Base-by-base conservation (phyloP, 2,888 invertebrate species). In the Rotaria macrura region DNA sequence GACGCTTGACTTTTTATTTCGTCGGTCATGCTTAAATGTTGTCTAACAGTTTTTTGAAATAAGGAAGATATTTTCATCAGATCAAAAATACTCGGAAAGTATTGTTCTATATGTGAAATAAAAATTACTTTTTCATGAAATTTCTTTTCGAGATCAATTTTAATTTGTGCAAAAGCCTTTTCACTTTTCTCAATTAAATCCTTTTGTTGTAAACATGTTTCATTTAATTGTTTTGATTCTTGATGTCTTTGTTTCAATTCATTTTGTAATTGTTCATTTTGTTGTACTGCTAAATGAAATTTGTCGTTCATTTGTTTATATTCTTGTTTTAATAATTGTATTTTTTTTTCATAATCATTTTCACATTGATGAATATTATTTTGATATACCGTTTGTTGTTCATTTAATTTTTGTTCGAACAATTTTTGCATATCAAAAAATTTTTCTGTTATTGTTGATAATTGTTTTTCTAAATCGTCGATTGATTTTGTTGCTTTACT, bases 371-470 rank as follows among this genome's bases (percentile, higher is more conserved):
- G 43, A 43, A 79, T 25, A 43, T 79, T 79, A 25, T n/a, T 43
- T 79, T 79, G 79, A 79, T 79, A 79, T 10, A n/a, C 43, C 43
- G 4, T n/a, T 79, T 79, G 79, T 79, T 79, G 79, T 43, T 79
- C 79, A 25, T 23, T 43, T 43, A 43, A 20, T 79, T 79, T 79
- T 43, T 79, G 79, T 40, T 79, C 79, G n/a, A 79, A 79, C 43
- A 79, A 43, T n/a, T 79, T 79, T 79, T 79, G 79, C 79, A 79
- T 79, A 79, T 79, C 79, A 79, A n/a, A 79, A n/a, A 79, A 79
- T 43, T 79, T 79, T 43, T 79, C 79, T n/a, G 79, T 79, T 43
- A 79, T 79, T 9, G 43, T 23, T 43, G 43, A 40, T 25, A 79
- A n/a, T 43, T 79, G 79, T 79, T 79, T 79, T 79, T 79, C 79